A percentile compares a stretch with the other conserved stretches of the same genome.
Conservation (phyloP, 37 sponge, comb jelly and placozoan genomes). For the Agelas oroides region DNA sequence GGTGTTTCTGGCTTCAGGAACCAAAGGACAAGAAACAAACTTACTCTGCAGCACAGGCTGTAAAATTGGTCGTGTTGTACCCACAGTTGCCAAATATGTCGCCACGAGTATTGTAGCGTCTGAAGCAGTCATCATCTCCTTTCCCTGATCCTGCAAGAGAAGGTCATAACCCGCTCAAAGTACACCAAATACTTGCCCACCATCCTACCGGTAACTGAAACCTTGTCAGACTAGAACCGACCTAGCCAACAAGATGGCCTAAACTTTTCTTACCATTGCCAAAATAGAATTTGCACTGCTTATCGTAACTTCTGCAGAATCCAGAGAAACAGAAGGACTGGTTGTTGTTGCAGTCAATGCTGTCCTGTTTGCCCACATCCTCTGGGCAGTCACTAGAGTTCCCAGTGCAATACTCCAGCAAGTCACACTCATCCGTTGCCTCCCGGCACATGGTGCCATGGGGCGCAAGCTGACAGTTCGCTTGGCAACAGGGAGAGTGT, state of each 20-base stretch:
- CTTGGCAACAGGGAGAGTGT: slow-evolving; percentile 64
- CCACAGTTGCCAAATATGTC: slow-evolving; percentile 22
- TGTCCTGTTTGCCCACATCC: slow-evolving; percentile 51
- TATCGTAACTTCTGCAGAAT: slow-evolving; percentile 25
- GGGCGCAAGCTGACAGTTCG: slow-evolving; percentile 41
- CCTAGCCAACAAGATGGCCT: no score
- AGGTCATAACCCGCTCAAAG: no score
- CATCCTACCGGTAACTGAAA: no score
- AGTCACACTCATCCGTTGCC: slow-evolving; percentile 55
- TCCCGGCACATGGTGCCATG: slow-evolving; percentile 56
- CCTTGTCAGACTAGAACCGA: no score
- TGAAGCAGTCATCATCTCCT: not conserved
- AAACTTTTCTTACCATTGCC: slow-evolving; percentile 16
- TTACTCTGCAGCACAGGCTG: not conserved
- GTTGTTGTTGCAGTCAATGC: slow-evolving; percentile 30
- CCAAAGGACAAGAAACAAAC: not conserved
- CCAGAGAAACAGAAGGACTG: slow-evolving; percentile 73
- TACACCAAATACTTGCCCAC: no score
- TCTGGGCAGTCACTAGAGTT: slow-evolving; percentile 62
- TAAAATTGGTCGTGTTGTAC: not conserved
- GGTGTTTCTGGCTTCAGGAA: no score
- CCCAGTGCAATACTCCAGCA: slow-evolving; percentile 72
- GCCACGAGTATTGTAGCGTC: slow-evolving; percentile 9
- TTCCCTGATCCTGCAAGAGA: no score
- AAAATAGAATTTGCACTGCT: slow-evolving; percentile 48